These are phyloP conservation scores for Stichodactyla helianthus DNA, from an alignment of 64 coral and sea anemone genomes.

Conservation along the genomic window DNA sequence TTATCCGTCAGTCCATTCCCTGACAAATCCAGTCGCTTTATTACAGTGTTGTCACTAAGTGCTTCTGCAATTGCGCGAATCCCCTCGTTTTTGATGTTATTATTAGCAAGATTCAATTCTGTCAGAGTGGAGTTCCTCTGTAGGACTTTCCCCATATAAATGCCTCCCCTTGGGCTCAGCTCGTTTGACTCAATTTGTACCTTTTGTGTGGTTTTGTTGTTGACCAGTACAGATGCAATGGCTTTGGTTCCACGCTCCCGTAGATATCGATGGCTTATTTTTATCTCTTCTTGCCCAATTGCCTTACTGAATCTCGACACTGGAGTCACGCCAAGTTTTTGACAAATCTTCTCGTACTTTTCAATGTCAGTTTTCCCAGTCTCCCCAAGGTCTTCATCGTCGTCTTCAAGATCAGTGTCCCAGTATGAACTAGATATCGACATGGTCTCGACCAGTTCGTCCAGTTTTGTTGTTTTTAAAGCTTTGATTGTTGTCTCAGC, in stretches of 20 bases:
- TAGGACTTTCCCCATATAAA: constrained; percentile 60
- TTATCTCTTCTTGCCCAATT: constrained; percentile 76
- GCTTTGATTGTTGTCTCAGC: constrained; percentile 59
- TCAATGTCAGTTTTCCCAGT: constrained; percentile 8
- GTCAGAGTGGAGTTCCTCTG: constrained; percentile 52
- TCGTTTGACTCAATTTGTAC: constrained; percentile 60
- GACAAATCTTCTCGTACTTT: constrained; percentile 51
- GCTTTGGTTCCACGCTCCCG: constrained; percentile 55
- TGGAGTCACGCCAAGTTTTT: constrained; percentile 51
- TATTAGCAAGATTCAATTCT: constrained; percentile 74
- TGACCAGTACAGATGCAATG: constrained; percentile 46
- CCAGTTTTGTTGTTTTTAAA: constrained; percentile 8
- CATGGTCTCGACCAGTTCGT: constrained; percentile 54
- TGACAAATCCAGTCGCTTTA: constrained; percentile 68
- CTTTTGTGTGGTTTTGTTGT: constrained; percentile 55
- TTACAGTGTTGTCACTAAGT: constrained; percentile 45
- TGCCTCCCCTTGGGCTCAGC: constrained; percentile 42
- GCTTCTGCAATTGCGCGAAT: constrained; percentile 61
- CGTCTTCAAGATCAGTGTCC: constrained; percentile 82
- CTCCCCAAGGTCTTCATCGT: neutral
- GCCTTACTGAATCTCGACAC: constrained; percentile 67
- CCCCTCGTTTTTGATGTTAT: constrained; percentile 60
- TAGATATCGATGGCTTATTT: constrained; percentile 77
- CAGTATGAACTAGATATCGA: constrained; percentile 73
- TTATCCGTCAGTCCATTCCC: constrained; percentile 73